Percentiles rank a stretch among this genome's conserved stretches.
phyloP scores from a whole-genome alignment of 2,888 invertebrate species.

The Leptothorax acervorum region DNA sequence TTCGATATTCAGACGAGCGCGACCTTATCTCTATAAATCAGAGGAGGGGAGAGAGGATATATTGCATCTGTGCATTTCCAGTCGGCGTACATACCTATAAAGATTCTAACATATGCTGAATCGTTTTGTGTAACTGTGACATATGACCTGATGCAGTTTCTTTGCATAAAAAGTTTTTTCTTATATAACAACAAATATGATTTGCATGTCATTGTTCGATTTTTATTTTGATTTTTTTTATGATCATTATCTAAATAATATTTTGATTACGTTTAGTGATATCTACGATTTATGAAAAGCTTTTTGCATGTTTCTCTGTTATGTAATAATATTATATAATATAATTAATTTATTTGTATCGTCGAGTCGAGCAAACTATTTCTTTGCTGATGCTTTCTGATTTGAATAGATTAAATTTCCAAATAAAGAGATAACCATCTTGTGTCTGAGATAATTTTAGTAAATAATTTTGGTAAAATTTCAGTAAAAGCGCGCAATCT shows the following conservation, averaged over 20 bases:
- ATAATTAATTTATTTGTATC: slow-evolving; percentile 10
- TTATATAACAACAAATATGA: not conserved
- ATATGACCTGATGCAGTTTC: not conserved
- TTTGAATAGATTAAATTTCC: not conserved
- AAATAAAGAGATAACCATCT: not conserved
- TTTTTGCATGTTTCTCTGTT: too few species aligned
- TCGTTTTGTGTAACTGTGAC: slow-evolving; percentile 31
- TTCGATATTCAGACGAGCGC: slow-evolving; percentile 28
- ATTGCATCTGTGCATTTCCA: slow-evolving; percentile 10
- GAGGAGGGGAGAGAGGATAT: slow-evolving; percentile 23
- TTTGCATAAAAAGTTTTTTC: not conserved
- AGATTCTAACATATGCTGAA: slow-evolving; percentile 36
- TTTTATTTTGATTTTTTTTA: not conserved
- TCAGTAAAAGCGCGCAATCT: not conserved
- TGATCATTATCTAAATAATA: slow-evolving; percentile 43
- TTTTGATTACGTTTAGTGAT: slow-evolving; percentile 33
- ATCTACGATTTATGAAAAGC: too few species aligned
- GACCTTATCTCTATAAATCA: slow-evolving; percentile 29
- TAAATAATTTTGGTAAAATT: not conserved
- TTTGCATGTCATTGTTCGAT: not conserved
- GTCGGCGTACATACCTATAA: not conserved
- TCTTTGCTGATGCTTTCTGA: too few species aligned
- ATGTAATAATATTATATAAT: too few species aligned
- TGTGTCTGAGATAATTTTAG: not conserved
- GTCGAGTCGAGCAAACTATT: not conserved